Evolutionary conservation across 1,140 invertebrate genomes (phyloP), one percentile per base, ranked within the genome.

Genomic region (Drosophila neocordata): DNA sequence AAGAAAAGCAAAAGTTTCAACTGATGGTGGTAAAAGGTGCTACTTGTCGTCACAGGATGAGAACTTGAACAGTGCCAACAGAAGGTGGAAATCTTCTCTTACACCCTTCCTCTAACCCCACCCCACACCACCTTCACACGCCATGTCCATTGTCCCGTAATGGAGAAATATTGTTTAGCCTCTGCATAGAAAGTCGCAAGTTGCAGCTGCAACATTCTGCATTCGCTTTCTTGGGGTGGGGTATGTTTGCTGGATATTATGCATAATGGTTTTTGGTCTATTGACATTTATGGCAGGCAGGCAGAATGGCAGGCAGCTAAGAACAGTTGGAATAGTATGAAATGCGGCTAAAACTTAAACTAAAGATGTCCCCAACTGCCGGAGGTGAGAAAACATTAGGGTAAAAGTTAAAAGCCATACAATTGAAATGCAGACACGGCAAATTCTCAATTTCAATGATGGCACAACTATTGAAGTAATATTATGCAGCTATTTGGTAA

Each of bases 181-280:
- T 77, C 66, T 79, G 65, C 58, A 55, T 69, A 52, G 57, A 57
- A 68, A 66, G 70, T 38, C 37, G 15, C 41, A 48, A 48, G 41
- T 20, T 48, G 41, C 67, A 67, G 55, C 62, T 79, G 71, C 71
- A 74, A 34, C 38, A 51, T n/a, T n/a, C n/a, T 18, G 59, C 13
- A 44, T 13, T 59, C 65, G 60, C 70, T 34, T 73, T 62, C 31
- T 51, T 53, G 52, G 24, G 59, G 60, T 48, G 34, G 56, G 22
- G 55, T 59, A 51, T 44, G 4, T 41, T 20, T 20, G 53, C 51
- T 57, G 53, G 57, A 73, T 84, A 84, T 85, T 84, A 80, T 85
- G 81, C 81, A 84, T 84, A 85, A 84, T 85, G 81, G 66, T 84
- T 84, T 84, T 79, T 80, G 81, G 81, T 85, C 81, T 84, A 84